Conservation (phyloP, 2,888 invertebrate genomes). For the Punctoribates punctum region DNA sequence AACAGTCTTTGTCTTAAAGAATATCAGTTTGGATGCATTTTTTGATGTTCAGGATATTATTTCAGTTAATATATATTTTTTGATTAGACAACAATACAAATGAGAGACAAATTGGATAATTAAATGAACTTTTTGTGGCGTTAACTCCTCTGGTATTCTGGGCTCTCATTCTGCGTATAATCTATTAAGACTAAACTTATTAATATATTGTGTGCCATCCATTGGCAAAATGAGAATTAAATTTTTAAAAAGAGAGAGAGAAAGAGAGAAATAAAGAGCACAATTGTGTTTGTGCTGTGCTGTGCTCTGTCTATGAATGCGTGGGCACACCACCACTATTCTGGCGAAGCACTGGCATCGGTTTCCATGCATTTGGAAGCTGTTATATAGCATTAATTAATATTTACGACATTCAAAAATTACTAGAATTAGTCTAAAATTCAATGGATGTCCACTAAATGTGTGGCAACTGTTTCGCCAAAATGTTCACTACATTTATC, state of each 20-base stretch:
- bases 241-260: constrained; percentile 20
- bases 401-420: background rate
- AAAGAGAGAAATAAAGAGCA: background rate
- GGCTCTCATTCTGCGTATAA: background rate
- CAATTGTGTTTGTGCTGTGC: background rate
- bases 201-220: constrained; percentile 36
- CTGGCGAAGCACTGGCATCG: background rate
- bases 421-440: background rate
- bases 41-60: background rate
- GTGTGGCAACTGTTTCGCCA: background rate
- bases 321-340: background rate
- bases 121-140: constrained; percentile 16
- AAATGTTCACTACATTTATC: background rate
- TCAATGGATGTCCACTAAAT: background rate
- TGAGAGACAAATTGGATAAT: constrained; percentile 27
- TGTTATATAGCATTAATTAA: background rate
- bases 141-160: background rate
- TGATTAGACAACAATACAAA: constrained; percentile 5
- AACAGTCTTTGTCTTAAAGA: constrained; percentile 3
- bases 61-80: constrained; percentile 16
- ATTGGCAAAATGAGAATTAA: constrained; percentile 38
- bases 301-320: background rate
- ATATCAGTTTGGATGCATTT: background rate
- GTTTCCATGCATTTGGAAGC: too few species aligned
- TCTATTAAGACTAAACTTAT: constrained; percentile 34